phyloP scores from a whole-genome alignment of 2,888 invertebrate genomes.

The Metellina segmentata region DNA sequence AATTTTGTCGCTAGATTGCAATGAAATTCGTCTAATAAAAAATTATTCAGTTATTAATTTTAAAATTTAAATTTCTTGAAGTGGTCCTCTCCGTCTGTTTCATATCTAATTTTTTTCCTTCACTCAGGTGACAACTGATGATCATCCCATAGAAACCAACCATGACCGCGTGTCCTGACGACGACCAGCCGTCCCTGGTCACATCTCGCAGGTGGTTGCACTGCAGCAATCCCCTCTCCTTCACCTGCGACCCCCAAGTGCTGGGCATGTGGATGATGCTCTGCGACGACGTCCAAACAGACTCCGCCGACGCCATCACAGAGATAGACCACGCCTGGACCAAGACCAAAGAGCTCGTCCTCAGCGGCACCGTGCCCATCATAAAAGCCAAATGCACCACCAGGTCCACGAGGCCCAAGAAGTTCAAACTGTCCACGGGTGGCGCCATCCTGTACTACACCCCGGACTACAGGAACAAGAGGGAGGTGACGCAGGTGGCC shows the following conservation, averaged over 20 bases:
- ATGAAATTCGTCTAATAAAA: too few relatives aligned
- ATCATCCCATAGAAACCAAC: neutral
- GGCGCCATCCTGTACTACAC: slow-evolving; percentile 24
- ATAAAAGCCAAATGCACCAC: slow-evolving; percentile 26
- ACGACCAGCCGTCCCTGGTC: slow-evolving; percentile 4
- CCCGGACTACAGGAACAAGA: slow-evolving; percentile 17
- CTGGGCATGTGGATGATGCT: slow-evolving; percentile 30
- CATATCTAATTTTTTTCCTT: neutral
- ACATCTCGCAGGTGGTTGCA: slow-evolving; percentile 3
- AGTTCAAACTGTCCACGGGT: neutral
- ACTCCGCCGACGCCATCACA: neutral
- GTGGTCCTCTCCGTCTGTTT: too few relatives aligned
- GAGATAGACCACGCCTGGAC: slow-evolving; percentile 12
- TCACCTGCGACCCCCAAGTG: neutral
- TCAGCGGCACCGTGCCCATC: slow-evolving; percentile 24
- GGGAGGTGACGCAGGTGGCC: neutral
- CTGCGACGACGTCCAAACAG: neutral
- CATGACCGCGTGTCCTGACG: slow-evolving; percentile 1
- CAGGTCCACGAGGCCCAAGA: neutral
- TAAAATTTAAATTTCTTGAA: too few relatives aligned
- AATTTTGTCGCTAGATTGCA: too few relatives aligned
- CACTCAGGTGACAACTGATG: neutral
- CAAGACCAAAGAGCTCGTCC: slow-evolving; percentile 20
- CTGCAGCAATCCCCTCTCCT: slow-evolving; percentile 1
- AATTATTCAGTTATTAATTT: too few relatives aligned